Base-by-base conservation (phyloP, 2,797 vertebrate genomes). In the Helarctos malayanus region DNA sequence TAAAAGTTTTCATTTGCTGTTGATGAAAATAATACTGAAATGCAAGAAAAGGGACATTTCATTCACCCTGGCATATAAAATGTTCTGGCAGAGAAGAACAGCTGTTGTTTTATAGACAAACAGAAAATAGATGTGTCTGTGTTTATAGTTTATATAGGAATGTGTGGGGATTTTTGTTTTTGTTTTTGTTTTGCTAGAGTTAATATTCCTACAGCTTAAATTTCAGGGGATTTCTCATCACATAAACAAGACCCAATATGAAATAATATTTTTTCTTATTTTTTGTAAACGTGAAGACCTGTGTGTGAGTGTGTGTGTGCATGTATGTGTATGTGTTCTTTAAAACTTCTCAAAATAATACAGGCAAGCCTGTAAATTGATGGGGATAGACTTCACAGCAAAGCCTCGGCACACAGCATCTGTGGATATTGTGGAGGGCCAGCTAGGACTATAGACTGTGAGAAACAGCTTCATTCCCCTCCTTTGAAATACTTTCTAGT, bases 21-120 rank as follows among this genome's bases (percentile, higher is more conserved):
- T 80, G 57, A 89, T 79, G 80, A 92, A 92, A 29, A 81, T n/a
- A 73, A 88, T 78, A 25, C 49, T 27, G 90, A 94, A 97, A 97
- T 75, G 29, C 19, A 79, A 8, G 41, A 23, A 76, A 86, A 71
- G 19, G 29, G 11, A 25, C 32, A 49, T 94, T 90, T 94, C 92
- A 85, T 65, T 94, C 35, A 54, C 82, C 27, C 2, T 81, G 35
- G 4, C n/a, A 78, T 95, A 86, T 29, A 35, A 71, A 14, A 68
- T 11, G 47, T 23, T 76, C 54, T 96, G 71, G 94, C 19, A 91
- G 52, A 56, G 79, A 16, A 89, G 16, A 94, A 23, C 2, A 32
- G 75, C 29, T 91, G 27, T 93, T 54, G 91, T 97, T 81, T 98
- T 8, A 38, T 59, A 79, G 41, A 12, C 4, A 91, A 97, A 69